phyloP scores from a whole-genome alignment of 2,113 vertebrate species.

The Salvelinus sp. region DNA sequence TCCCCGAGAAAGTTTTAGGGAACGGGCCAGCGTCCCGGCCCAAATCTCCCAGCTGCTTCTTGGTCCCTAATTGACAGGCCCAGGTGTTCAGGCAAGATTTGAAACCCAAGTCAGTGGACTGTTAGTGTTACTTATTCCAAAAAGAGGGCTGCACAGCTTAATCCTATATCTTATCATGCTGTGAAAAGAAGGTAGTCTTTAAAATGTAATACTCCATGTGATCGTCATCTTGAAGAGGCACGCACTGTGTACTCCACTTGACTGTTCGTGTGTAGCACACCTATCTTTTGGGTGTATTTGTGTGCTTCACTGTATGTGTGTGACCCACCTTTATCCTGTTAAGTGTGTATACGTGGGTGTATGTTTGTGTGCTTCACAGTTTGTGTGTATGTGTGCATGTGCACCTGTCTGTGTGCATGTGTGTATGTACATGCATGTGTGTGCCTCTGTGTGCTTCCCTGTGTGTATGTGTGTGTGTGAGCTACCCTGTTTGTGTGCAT shows the following conservation, averaged over 20 bases:
- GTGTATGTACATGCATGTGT: background rate
- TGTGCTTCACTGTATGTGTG: background rate
- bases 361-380: background rate
- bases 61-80: constrained; percentile 53
- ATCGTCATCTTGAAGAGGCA: constrained; percentile 8
- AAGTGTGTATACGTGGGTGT: constrained; percentile 19
- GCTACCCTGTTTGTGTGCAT: background rate
- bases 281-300: too few species aligned
- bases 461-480: too few species aligned
- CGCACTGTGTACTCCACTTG: background rate
- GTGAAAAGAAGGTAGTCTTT: constrained; percentile 14
- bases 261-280: too few species aligned
- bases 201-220: constrained; percentile 28
- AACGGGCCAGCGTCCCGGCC: constrained; percentile 39
- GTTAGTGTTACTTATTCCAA: constrained; percentile 54
- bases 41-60: constrained; percentile 62
- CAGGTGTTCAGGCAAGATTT: constrained; percentile 68
- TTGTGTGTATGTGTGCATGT: background rate
- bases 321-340: background rate
- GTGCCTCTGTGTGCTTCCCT: background rate
- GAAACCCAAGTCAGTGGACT: constrained; percentile 56
- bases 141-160: constrained; percentile 30
- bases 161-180: constrained; percentile 45
- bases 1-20: constrained; percentile 53
- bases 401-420: background rate